phyloP scores from a whole-genome alignment of 37 sponge, comb jelly and placozoan species.

The Ianthella basta region DNA sequence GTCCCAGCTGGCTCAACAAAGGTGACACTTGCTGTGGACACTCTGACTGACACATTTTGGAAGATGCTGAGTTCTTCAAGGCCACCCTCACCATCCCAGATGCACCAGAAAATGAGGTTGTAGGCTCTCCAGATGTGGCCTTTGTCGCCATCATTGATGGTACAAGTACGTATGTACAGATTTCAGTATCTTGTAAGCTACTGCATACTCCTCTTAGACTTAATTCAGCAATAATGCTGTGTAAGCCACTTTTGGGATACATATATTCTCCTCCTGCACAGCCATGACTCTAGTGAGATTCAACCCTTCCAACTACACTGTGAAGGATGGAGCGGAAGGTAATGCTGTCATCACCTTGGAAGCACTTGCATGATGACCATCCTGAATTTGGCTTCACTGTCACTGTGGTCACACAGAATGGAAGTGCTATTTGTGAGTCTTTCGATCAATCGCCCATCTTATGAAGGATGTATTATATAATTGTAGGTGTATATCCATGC shows the following conservation, averaged over 20 bases:
- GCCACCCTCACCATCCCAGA: neutral
- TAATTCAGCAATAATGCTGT: too few species aligned
- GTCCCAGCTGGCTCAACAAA: conserved; percentile 8
- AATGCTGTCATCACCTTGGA: neutral
- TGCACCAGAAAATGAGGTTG: neutral
- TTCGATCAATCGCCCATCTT: too few species aligned
- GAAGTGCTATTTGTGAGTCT: neutral
- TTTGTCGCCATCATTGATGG: too few species aligned
- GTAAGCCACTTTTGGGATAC: too few species aligned
- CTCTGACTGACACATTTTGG: neutral
- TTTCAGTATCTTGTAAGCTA: too few species aligned
- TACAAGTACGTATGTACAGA: too few species aligned
- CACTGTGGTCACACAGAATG: neutral
- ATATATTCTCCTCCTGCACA: neutral
- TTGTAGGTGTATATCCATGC: too few species aligned
- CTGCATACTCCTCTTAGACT: too few species aligned
- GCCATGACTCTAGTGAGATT: conserved; percentile 15
- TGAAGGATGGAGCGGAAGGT: conserved; percentile 17
- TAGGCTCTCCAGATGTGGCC: too few species aligned
- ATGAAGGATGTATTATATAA: too few species aligned
- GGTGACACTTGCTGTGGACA: neutral
- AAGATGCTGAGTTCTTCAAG: neutral
- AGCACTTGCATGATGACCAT: neutral
- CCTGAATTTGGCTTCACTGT: conserved; percentile 7
- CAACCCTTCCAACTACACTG: conserved; percentile 44